These are phyloP conservation scores for Hybognathus amarus DNA, from an alignment of 2,797 vertebrate species.

Conservation along the genomic window DNA sequence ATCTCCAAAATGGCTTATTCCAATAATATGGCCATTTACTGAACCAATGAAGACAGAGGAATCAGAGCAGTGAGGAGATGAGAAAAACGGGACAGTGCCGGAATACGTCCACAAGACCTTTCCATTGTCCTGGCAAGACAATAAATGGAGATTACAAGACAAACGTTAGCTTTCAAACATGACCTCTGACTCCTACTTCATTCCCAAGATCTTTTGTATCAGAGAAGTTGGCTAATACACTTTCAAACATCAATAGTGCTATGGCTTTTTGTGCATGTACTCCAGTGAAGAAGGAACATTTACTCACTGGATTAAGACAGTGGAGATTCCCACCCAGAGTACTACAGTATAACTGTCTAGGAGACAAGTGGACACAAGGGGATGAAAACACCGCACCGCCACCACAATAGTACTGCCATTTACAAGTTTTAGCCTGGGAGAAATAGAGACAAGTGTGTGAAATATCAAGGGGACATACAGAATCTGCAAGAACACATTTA, in stretches of 20 bases:
- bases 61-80: slow-evolving; percentile 83
- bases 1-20: slow-evolving; percentile 82
- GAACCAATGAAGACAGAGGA: slow-evolving; percentile 83
- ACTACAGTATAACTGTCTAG: slow-evolving; percentile 83
- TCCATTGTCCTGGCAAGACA: slow-evolving; percentile 79
- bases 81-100: slow-evolving; percentile 88
- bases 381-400: slow-evolving; percentile 92
- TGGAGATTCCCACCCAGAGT: slow-evolving; percentile 86
- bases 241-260: background rate
- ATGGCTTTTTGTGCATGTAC: background rate
- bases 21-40: slow-evolving; percentile 87
- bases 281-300: background rate
- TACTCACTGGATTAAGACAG: slow-evolving; percentile 85
- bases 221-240: background rate
- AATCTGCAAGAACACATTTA: background rate
- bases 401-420: slow-evolving; percentile 85
- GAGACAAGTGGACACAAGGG: slow-evolving; percentile 78
- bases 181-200: background rate
- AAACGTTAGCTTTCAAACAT: background rate
- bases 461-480: background rate
- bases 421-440: slow-evolving; percentile 79
- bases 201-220: background rate
- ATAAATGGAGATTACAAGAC: background rate
- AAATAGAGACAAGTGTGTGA: slow-evolving; percentile 1
- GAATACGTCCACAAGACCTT: slow-evolving; percentile 79